phyloP scores from a whole-genome alignment of 2,113 vertebrate genomes.

The Pollimyrus isidori region DNA sequence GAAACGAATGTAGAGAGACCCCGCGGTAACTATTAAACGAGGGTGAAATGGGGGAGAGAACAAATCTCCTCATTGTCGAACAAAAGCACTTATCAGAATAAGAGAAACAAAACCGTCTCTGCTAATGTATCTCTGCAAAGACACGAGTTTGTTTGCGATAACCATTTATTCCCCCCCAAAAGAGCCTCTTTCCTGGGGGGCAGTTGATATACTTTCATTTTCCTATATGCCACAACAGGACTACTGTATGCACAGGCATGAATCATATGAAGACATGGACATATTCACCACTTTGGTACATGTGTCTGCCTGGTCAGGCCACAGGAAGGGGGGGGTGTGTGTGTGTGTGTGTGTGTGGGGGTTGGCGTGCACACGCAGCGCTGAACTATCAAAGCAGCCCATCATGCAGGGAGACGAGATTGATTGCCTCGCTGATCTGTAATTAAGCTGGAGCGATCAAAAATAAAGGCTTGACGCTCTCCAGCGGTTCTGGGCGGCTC shows the following conservation, averaged over 20 bases:
- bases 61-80: background rate
- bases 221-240: background rate
- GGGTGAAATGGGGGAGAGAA: background rate
- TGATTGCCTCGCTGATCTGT: constrained; percentile 61
- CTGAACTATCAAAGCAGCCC: constrained; percentile 35
- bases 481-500: constrained; percentile 54
- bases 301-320: background rate
- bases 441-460: constrained; percentile 67
- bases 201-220: background rate
- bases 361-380: background rate
- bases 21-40: background rate
- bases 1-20: background rate
- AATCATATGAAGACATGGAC: background rate
- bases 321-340: background rate
- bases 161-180: background rate
- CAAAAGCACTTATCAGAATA: background rate
- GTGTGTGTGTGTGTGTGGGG: background rate
- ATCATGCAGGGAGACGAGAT: constrained; percentile 54
- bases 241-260: background rate
- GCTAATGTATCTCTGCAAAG: background rate
- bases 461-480: constrained; percentile 22
- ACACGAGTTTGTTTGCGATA: background rate
- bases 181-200: background rate
- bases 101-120: background rate
- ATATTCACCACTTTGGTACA: background rate